Evolutionary conservation across 2,113 vertebrate genomes (phyloP), one percentile per base, ranked within the genome.

Genomic region (Scophthalmus maximus): DNA sequence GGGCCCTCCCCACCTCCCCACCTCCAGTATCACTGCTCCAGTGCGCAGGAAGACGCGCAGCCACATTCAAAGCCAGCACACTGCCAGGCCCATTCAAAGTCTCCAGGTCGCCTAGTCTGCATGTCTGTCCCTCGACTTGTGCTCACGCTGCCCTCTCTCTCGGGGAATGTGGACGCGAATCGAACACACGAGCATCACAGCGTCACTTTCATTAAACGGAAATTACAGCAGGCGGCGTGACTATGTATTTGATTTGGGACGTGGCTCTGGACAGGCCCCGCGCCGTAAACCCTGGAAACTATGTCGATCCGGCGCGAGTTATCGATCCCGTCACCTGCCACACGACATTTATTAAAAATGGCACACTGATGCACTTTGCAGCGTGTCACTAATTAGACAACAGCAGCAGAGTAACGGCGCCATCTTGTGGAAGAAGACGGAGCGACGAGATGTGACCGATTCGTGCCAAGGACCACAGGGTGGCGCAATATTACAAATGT

Each of bases 1-100:
- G 85, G 90, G 87, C 89, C 88, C 90, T 87, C 84, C 89, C 91
- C 89, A 76, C 82, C 74, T 72, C 78, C 80, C 46, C 89, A 78
- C 83, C 74, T 73, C 78, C 83, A 29, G 38, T 59, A 70, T 79
- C 82, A 52, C 44, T 10, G 73, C 75, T 70, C 52, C 63, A 82
- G 51, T 34, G 84, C 78, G 78, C 77, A 80, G 77, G 67, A 87
- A 88, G 82, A 74, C n/a, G 30, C 46, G 14, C 22, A 22, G 20
- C 7, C 23, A 23, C n/a, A 12, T 34, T 17, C 30, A 30, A 6
- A 52, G 26, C 18, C 6, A 9, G 4, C 46, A 23, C 46, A 23
- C 46, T 20, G 42, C 42, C 8, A 17, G 36, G 36, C 36, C 17
- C 36, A 17, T 40, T 15, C 36, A 40, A 5, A 40, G 36, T 11